These are phyloP conservation scores for Pseudocheirus occidentalis DNA, from an alignment of 2,797 vertebrate species.

Conservation along the genomic window DNA sequence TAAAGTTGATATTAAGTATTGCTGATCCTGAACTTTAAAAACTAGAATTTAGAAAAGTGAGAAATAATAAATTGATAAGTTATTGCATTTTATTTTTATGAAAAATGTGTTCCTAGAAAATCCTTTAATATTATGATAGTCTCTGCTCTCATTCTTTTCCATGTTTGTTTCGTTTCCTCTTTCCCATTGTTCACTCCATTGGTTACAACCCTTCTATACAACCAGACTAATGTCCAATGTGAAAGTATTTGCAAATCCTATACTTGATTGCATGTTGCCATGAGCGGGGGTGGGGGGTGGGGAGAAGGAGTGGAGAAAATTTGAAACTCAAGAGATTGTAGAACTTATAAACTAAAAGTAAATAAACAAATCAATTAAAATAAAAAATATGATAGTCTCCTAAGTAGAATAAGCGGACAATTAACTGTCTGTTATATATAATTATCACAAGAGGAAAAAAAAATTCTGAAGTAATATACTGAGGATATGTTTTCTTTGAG, in stretches of 20 bases:
- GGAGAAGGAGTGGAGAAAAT: no score
- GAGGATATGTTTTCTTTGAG: constrained; percentile 12
- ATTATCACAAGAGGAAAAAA: background rate
- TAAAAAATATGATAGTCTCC: constrained; percentile 28
- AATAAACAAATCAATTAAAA: no score
- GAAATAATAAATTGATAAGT: constrained; percentile 66
- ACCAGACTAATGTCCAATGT: no score
- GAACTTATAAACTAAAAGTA: no score
- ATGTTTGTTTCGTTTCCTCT: no score
- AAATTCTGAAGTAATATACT: background rate
- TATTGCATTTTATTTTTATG: constrained; percentile 75
- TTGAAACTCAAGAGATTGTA: no score
- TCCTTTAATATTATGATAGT: constrained; percentile 66
- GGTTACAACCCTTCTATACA: no score
- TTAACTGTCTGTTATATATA: constrained; percentile 54
- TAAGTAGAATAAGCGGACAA: constrained; percentile 53
- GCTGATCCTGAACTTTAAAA: constrained; percentile 50
- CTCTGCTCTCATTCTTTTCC: no score
- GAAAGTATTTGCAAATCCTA: no score
- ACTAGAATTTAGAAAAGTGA: constrained; percentile 61
- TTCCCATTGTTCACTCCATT: no score
- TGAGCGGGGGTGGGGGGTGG: no score
- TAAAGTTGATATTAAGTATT: constrained; percentile 72
- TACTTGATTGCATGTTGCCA: no score
- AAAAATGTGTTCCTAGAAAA: constrained; percentile 69